phyloP scores from a whole-genome alignment of 2,888 invertebrate species.

The Actias luna region DNA sequence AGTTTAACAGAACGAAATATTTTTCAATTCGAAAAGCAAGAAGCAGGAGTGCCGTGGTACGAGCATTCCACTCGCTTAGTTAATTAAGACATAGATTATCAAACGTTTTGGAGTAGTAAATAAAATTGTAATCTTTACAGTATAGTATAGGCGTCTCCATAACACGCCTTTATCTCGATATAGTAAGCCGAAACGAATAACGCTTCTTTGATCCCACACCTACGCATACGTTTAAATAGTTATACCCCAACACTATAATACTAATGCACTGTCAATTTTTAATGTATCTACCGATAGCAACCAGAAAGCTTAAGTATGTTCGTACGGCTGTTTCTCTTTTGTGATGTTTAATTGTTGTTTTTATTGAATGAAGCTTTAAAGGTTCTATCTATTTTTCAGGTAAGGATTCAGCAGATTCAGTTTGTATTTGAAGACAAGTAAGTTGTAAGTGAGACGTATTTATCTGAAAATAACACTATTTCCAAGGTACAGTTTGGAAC shows the following conservation, averaged over 20 bases:
- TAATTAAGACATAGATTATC: constrained; percentile 82
- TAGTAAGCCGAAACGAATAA: constrained; percentile 69
- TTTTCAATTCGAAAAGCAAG: constrained; percentile 18
- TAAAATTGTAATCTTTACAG: constrained; percentile 77
- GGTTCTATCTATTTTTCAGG: constrained; percentile 55
- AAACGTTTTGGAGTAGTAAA: constrained; percentile 79
- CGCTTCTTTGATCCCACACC: constrained; percentile 77
- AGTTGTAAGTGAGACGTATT: too few relatives aligned
- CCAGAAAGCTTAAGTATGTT: constrained; percentile 48
- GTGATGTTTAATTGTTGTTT: constrained; percentile 42
- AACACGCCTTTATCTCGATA: constrained; percentile 72
- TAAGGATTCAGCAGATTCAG: constrained; percentile 31
- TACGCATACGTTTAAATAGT: constrained; percentile 64
- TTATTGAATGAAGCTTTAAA: constrained; percentile 41
- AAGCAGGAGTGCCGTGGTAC: constrained; percentile 42
- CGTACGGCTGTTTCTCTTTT: constrained; percentile 29
- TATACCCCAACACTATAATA: constrained; percentile 65
- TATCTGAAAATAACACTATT: too few relatives aligned
- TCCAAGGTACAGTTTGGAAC: too few relatives aligned
- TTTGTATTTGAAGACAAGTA: constrained; percentile 25
- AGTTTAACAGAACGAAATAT: constrained; percentile 2
- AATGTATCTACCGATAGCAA: constrained; percentile 63
- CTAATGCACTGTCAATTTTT: constrained; percentile 79
- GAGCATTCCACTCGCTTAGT: constrained; percentile 68
- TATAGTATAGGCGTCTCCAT: constrained; percentile 73